Evolutionary conservation across 2,113 vertebrate species (phyloP).

Genomic region (Cricetomys ansorgei): DNA sequence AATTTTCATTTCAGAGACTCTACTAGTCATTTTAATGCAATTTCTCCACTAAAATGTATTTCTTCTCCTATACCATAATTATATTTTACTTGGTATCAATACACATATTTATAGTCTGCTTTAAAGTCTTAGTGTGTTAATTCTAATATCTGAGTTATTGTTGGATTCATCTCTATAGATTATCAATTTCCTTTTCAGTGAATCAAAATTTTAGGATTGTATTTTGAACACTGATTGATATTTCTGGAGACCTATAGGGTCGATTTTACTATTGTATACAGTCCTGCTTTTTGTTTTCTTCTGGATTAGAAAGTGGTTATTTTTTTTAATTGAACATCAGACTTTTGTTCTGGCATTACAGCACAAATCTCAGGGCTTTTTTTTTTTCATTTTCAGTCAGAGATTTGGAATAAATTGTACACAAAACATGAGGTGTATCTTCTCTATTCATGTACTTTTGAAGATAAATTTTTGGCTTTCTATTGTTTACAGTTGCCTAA

Average conservation of each 20-base stretch:
- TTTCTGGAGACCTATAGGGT: not conserved
- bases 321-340: not conserved
- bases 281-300: not conserved
- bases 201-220: not conserved
- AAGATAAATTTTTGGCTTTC: not conserved
- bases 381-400: not conserved
- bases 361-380: not conserved
- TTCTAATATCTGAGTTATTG: not conserved
- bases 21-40: not conserved
- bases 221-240: not conserved
- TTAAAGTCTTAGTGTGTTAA: conserved; percentile 8
- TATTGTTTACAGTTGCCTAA: not conserved
- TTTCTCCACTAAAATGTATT: conserved; percentile 33
- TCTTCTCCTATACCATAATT: conserved; percentile 5
- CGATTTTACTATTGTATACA: not conserved
- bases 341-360: not conserved
- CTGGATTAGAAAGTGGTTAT: not conserved
- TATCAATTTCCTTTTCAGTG: not conserved
- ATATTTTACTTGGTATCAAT: not conserved
- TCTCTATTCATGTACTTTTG: not conserved
- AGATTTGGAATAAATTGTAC: not conserved
- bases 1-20: conserved; percentile 33
- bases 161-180: not conserved
- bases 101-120: not conserved
- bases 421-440: not conserved